Evolutionary conservation across 2,113 vertebrate species (phyloP).

Genomic region (Malurus alboscapulatus): DNA sequence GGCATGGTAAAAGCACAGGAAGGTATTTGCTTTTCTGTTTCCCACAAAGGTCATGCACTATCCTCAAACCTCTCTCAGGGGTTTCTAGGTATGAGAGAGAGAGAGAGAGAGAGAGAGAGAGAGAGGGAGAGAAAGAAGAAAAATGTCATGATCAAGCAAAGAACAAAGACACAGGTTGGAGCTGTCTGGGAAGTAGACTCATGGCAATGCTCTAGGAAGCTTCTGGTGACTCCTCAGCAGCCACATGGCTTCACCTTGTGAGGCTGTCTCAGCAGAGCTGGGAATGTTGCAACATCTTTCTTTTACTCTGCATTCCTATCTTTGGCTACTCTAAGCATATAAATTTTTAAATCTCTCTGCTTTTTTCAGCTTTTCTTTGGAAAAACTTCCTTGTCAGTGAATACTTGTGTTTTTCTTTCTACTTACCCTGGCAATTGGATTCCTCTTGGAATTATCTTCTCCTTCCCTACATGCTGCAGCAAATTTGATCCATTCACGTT

Average conservation of each 20-base stretch:
- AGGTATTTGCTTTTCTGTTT: neutral
- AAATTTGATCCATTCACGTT: slow-evolving; percentile 81
- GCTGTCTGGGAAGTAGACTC: neutral
- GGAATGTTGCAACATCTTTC: neutral
- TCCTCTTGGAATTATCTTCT: slow-evolving; percentile 77
- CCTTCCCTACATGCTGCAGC: slow-evolving; percentile 75
- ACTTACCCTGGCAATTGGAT: slow-evolving; percentile 81
- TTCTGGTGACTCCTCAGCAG: neutral
- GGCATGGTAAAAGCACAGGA: neutral
- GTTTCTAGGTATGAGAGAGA: neutral
- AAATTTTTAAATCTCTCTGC: neutral
- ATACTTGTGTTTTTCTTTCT: neutral
- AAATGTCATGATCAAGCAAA: neutral
- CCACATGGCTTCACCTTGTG: neutral
- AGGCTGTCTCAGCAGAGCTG: neutral
- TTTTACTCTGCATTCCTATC: neutral
- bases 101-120: neutral
- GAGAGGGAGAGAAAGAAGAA: neutral
- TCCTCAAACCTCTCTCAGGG: neutral
- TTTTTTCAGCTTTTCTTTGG: neutral
- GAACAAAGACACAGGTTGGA: neutral
- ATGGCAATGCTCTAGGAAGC: neutral
- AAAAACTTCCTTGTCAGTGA: neutral
- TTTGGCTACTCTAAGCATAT: neutral
- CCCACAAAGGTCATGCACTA: neutral